Percentiles rank a stretch among this genome's conserved stretches.
Evolutionary conservation across 23 tunicate genomes (phyloP).

Genomic region (Styela clava): DNA sequence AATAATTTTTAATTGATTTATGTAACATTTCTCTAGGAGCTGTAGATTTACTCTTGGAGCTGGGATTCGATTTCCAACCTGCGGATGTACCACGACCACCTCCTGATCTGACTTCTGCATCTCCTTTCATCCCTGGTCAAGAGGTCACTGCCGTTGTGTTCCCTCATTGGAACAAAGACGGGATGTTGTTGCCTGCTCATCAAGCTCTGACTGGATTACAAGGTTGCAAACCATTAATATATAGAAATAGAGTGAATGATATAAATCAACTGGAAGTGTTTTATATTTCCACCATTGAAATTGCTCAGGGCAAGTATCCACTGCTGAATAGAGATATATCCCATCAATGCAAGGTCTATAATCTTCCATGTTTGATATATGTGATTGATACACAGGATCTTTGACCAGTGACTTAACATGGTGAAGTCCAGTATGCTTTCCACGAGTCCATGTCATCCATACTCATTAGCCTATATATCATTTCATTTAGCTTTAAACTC

Average conservation of each 20-base stretch:
- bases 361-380: no score
- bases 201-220: slow-evolving; percentile 73
- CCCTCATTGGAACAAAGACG: slow-evolving; percentile 90
- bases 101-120: background rate
- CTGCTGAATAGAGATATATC: background rate
- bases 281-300: background rate
- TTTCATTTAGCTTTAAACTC: no score
- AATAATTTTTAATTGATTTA: no score
- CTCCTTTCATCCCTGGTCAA: slow-evolving; percentile 18
- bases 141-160: slow-evolving; percentile 47
- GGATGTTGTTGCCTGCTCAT: slow-evolving; percentile 62
- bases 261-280: background rate
- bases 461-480: no score
- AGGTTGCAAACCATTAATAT: slow-evolving; percentile 26
- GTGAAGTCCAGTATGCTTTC: no score
- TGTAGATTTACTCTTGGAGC: slow-evolving; percentile 39
- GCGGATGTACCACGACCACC: slow-evolving; percentile 40
- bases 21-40: no score
- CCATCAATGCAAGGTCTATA: no score
- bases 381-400: no score
- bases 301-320: background rate
- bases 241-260: background rate
- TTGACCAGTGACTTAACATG: no score
- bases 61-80: slow-evolving; percentile 74
- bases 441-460: no score